A percentile compares a stretch with the other conserved stretches of the same genome.
These are phyloP conservation scores for Neria commutata DNA, from an alignment of 2,888 invertebrate species.

Conservation along the genomic window DNA sequence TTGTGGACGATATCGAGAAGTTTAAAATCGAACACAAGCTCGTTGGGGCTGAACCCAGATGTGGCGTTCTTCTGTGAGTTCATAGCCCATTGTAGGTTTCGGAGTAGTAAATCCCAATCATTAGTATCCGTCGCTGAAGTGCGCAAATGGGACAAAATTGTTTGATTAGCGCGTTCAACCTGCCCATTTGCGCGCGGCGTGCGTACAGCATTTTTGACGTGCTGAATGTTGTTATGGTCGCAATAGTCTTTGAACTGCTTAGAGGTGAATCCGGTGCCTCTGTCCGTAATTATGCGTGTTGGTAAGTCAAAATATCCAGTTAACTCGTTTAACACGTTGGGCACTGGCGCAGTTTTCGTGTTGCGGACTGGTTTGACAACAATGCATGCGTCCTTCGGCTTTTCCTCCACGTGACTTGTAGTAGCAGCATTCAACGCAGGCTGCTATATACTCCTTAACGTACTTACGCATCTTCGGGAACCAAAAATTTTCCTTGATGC, in stretches of 20 bases:
- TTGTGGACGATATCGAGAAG: slow-evolving; percentile 14
- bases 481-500: slow-evolving; percentile 26
- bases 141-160: slow-evolving; percentile 30
- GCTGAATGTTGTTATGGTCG: slow-evolving; percentile 17
- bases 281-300: slow-evolving; percentile 30
- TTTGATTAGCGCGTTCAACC: slow-evolving; percentile 24
- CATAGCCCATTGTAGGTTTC: slow-evolving; percentile 20
- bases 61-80: slow-evolving; percentile 18
- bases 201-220: slow-evolving; percentile 23
- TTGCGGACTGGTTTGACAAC: slow-evolving; percentile 24
- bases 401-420: slow-evolving; percentile 16
- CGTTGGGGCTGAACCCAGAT: slow-evolving; percentile 19
- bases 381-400: slow-evolving; percentile 20
- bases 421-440: slow-evolving; percentile 27
- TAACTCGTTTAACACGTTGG: slow-evolving; percentile 18
- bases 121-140: slow-evolving; percentile 21
- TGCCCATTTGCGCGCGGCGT: slow-evolving; percentile 31
- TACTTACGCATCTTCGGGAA: slow-evolving; percentile 30
- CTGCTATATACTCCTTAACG: slow-evolving; percentile 23
- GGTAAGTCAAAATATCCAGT: slow-evolving; percentile 34
- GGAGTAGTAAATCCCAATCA: slow-evolving; percentile 18
- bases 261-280: slow-evolving; percentile 23
- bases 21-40: slow-evolving; percentile 20
- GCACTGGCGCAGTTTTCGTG: neutral
- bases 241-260: slow-evolving; percentile 19